A percentile compares a stretch with the other conserved stretches of the same genome.
Evolutionary conservation across 1,140 invertebrate species (phyloP).

Genomic region (Drosophila quadrilineata): DNA sequence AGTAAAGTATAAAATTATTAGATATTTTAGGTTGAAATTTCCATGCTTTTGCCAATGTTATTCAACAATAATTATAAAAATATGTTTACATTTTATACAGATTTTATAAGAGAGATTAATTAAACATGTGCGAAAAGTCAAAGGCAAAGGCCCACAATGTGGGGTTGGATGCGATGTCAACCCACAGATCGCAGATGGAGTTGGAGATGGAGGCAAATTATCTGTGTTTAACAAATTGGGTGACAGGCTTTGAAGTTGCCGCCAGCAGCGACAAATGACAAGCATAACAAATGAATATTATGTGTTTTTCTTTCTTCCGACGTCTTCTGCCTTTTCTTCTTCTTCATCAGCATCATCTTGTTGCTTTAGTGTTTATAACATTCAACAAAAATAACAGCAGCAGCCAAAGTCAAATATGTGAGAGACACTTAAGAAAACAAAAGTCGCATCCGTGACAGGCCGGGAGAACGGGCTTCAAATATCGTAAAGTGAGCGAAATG

Average conservation of each 20-base stretch:
- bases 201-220: slow-evolving; percentile 54
- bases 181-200: slow-evolving; percentile 30
- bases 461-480: slow-evolving; percentile 37
- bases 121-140: slow-evolving; percentile 65
- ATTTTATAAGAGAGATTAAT: slow-evolving; percentile 33
- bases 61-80: too few species aligned
- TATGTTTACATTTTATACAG: too few species aligned
- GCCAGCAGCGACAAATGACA: slow-evolving; percentile 73
- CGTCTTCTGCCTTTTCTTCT: slow-evolving; percentile 34
- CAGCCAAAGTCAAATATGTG: slow-evolving; percentile 42
- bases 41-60: background rate
- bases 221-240: slow-evolving; percentile 77
- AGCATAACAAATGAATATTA: slow-evolving; percentile 78
- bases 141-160: slow-evolving; percentile 33
- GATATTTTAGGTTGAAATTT: background rate
- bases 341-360: too few species aligned
- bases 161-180: slow-evolving; percentile 12
- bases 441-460: slow-evolving; percentile 28
- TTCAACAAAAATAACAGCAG: slow-evolving; percentile 37
- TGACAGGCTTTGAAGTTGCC: slow-evolving; percentile 74
- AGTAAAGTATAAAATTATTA: background rate
- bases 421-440: slow-evolving; percentile 72
- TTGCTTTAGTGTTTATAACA: slow-evolving; percentile 34
- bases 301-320: slow-evolving; percentile 39
- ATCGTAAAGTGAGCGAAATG: slow-evolving; percentile 67